A percentile compares a stretch with the other conserved stretches of the same genome.
Evolutionary conservation across 2,113 vertebrate genomes (phyloP).

Genomic region (Chionodraco myersi): DNA sequence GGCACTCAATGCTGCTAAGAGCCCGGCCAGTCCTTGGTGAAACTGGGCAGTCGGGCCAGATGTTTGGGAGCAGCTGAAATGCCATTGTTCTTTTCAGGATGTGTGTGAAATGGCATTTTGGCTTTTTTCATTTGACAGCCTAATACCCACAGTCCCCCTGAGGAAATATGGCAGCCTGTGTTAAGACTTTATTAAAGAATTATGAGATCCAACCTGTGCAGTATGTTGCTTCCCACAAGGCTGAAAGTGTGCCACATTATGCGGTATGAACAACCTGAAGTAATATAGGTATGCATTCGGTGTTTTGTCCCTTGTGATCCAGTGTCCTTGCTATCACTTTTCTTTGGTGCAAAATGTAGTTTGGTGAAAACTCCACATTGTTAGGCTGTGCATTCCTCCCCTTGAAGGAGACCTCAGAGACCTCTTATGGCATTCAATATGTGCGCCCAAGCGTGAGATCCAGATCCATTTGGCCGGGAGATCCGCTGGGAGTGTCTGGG

Average conservation of each 20-base stretch:
- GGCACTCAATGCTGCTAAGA: conserved; percentile 62
- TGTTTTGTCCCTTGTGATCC: conserved; percentile 40
- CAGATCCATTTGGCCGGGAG: conserved; percentile 82
- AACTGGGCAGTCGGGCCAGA: conserved; percentile 71
- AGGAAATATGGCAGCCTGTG: conserved; percentile 55
- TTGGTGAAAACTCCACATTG: conserved; percentile 82
- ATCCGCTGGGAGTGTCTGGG: conserved; percentile 81
- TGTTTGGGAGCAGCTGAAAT: conserved; percentile 71
- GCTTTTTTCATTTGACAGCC: conserved; percentile 49
- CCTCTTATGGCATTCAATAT: conserved; percentile 85
- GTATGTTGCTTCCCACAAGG: conserved; percentile 20
- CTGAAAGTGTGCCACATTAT: conserved; percentile 45
- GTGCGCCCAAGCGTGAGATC: conserved; percentile 83
- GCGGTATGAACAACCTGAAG: conserved; percentile 43
- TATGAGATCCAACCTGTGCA: conserved; percentile 66
- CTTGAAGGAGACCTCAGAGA: conserved; percentile 81
- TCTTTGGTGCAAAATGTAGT: conserved; percentile 79
- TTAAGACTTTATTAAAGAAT: conserved; percentile 76
- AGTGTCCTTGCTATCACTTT: conserved; percentile 67
- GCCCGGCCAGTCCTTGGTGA: conserved; percentile 57
- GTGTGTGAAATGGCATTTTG: conserved; percentile 64
- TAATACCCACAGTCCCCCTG: conserved; percentile 55
- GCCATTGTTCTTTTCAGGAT: conserved; percentile 68
- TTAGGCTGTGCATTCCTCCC: conserved; percentile 78
- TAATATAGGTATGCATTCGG: conserved; percentile 55